phyloP scores from a whole-genome alignment of 1,140 invertebrate genomes.

The Tribolium madens region DNA sequence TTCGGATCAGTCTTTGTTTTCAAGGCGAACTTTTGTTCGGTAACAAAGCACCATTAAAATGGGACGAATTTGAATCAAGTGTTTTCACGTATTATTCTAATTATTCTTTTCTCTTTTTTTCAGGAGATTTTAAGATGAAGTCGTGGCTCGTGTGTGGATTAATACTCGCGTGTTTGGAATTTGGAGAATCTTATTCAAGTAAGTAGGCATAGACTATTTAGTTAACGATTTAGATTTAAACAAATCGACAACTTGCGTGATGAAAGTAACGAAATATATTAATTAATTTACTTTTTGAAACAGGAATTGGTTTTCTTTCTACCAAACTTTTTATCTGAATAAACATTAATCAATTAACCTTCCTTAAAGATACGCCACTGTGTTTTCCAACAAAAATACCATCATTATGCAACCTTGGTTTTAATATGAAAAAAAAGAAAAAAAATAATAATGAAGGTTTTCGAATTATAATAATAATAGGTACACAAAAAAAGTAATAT shows the following conservation, averaged over 20 bases:
- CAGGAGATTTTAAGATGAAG: slow-evolving; percentile 21
- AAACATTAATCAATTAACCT: too few species aligned
- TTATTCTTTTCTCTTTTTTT: not conserved
- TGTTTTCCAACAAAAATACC: not conserved
- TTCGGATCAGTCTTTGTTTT: slow-evolving; percentile 37
- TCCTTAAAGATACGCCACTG: not conserved
- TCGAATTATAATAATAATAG: not conserved
- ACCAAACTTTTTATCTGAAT: too few species aligned
- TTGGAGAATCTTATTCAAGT: slow-evolving; percentile 41
- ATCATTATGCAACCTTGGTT: not conserved
- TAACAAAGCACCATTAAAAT: slow-evolving; percentile 22
- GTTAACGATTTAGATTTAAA: not conserved
- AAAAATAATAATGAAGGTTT: not conserved
- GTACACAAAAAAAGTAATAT: too few species aligned
- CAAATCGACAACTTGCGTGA: not conserved
- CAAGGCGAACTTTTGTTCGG: slow-evolving; percentile 29
- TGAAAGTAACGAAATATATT: too few species aligned
- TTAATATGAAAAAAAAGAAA: not conserved
- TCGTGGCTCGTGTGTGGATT: slow-evolving; percentile 5
- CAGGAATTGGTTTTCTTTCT: too few species aligned
- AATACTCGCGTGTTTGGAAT: not conserved
- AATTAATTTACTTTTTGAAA: too few species aligned
- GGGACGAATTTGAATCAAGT: not conserved
- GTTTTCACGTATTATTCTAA: slow-evolving; percentile 2
- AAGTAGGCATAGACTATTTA: slow-evolving; percentile 8